These are phyloP conservation scores for Apistogramma diplotaenia DNA, from an alignment of 2,113 vertebrate species.

Conservation along the genomic window DNA sequence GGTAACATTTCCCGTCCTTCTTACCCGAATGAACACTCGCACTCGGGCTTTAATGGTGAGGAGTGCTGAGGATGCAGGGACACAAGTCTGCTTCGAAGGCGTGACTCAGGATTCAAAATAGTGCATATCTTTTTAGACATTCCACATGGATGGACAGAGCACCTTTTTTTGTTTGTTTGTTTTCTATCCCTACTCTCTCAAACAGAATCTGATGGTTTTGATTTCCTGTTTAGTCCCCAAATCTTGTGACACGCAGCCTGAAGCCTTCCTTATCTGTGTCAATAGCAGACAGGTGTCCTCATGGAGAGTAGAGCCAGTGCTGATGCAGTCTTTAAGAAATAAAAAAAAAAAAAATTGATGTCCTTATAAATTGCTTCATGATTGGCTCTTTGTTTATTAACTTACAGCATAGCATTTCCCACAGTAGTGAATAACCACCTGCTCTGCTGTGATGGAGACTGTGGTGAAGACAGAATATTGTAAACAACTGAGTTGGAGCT, in stretches of 20 bases:
- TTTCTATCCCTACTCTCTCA: constrained; percentile 37
- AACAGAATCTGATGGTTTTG: constrained; percentile 71
- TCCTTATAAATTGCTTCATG: not conserved
- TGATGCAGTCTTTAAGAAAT: not conserved
- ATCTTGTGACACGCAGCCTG: constrained; percentile 44
- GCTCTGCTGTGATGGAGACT: not conserved
- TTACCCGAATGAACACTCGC: not conserved
- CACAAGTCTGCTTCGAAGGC: constrained; percentile 16
- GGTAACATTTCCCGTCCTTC: not conserved
- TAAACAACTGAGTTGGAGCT: not conserved
- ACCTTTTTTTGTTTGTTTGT: constrained; percentile 6
- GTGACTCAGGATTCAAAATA: constrained; percentile 29
- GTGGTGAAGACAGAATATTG: not conserved
- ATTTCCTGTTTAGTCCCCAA: constrained; percentile 66
- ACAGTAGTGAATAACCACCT: not conserved
- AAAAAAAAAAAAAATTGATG: not conserved
- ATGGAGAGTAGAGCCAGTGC: constrained; percentile 25
- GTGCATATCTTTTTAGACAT: constrained; percentile 12
- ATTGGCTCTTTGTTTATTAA: not conserved
- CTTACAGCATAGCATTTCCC: not conserved
- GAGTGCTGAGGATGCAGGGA: constrained; percentile 2
- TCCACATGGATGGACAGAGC: constrained; percentile 26
- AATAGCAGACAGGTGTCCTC: constrained; percentile 44
- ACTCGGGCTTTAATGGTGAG: not conserved
- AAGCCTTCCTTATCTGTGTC: constrained; percentile 52